These are phyloP conservation scores for Arrhopalites spinosus DNA, from an alignment of 2,888 invertebrate genomes.

Conservation along the genomic window DNA sequence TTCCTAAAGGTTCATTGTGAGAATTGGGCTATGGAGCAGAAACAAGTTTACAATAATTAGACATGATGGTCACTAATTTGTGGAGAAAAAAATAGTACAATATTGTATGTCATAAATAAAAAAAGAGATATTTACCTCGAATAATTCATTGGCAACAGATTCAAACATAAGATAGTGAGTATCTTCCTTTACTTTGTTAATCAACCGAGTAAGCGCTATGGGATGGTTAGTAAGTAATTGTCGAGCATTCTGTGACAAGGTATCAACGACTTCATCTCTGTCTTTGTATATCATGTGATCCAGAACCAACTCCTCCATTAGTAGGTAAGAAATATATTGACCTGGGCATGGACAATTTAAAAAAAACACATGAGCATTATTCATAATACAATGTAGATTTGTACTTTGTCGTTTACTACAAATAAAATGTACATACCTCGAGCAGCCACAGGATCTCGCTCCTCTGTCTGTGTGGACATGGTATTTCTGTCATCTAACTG, in stretches of 20 bases:
- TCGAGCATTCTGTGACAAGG: no score
- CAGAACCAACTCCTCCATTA: constrained; percentile 52
- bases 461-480: constrained; percentile 46
- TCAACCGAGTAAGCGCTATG: constrained; percentile 62
- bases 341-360: no score
- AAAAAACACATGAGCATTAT: no score
- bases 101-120: background rate
- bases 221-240: constrained; percentile 62
- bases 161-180: constrained; percentile 59
- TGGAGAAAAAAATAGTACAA: no score
- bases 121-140: constrained; percentile 57
- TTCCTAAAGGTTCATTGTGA: constrained; percentile 42
- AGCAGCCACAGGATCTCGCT: constrained; percentile 45
- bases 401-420: background rate
- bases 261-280: no score
- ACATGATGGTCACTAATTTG: no score
- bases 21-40: constrained; percentile 37
- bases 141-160: constrained; percentile 61
- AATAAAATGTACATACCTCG: constrained; percentile 49
- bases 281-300: no score
- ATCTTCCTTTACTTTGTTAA: constrained; percentile 60
- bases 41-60: background rate
- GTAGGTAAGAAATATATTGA: constrained; percentile 43
- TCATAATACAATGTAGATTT: background rate
- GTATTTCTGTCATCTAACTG: no score